Percentiles rank a stretch among this genome's conserved stretches.
Conservation (phyloP, 2,113 vertebrate species). For the Calyptomena viridis region DNA sequence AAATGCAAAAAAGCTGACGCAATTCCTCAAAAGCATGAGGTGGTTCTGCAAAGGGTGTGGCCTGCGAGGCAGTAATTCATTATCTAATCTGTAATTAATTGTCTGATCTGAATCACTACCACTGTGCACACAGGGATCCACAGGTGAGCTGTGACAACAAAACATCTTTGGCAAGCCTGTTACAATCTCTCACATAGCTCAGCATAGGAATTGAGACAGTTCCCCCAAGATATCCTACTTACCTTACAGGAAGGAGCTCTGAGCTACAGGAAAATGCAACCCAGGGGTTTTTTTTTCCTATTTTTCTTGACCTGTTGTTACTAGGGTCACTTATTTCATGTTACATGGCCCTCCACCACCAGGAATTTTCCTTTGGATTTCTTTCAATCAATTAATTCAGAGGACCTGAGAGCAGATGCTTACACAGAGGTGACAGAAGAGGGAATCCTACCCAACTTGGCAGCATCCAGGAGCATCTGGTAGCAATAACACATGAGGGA, state of each 20-base stretch:
- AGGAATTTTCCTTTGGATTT: not conserved
- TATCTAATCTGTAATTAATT: not conserved
- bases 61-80: not conserved
- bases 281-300: accelerated
- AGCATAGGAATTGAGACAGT: not conserved
- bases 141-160: not conserved
- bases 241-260: not conserved
- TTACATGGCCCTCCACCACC: not conserved
- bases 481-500: not conserved
- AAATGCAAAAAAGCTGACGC: not conserved
- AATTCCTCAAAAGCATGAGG: not conserved
- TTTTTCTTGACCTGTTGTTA: not conserved
- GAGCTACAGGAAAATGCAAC: not conserved
- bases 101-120: not conserved
- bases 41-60: not conserved
- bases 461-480: not conserved
- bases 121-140: not conserved
- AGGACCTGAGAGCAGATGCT: not conserved
- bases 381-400: not conserved
- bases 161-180: not conserved
- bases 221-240: not conserved
- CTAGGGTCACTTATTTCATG: not conserved
- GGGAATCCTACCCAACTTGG: not conserved
- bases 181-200: not conserved
- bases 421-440: not conserved